Base-by-base conservation (phyloP, 92 coral and sea anemone species). In the Zoanthus sociatus region DNA sequence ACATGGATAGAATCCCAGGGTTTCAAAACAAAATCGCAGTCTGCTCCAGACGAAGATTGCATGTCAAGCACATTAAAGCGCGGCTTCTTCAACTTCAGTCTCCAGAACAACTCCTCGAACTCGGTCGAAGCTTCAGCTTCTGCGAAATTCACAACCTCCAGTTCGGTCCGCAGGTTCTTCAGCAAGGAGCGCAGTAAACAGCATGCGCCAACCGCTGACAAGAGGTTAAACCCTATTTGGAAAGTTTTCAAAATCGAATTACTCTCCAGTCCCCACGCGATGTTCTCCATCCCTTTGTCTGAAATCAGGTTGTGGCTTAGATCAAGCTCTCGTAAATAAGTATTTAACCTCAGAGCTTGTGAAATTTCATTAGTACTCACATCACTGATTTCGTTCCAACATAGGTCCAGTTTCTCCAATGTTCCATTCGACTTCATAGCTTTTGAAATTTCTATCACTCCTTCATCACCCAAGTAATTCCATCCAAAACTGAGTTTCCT, bases 341-440 rank as follows among this genome's bases (percentile, higher is more conserved):
- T 94, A 18, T 94, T 94, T 48, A 91, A 71, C 55, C 84, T 93
- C 13, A 94, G 20, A 26, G 89, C 90, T 26, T 84, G 93, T 0
- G 94, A 89, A 1, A 94, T 70, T 47, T 32, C 84, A 13, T 87
- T 77, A 1, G 96, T 94, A 10, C 98, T 96, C 53, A 74, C 90
- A 32, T 87, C 86, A 6, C 94, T 94, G 31, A 94, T 94, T 13
- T 94, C 95, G 75, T 94, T 94, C 98, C 98, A 94, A 48, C 96
- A 91, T 72, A 94, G 54, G 78, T 93, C 94, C 2, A 94, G 76
- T 67, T 84, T 86, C 74, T 93, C 92, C 14, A 94, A 58, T 26
- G 92, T 68, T 16, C 96, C 87, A 74, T 94, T 94, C 46, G 68
- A 89, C 17, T 50, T 69, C 67, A 94, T 70, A 12, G 93, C 96